Evolutionary conservation across 2,888 invertebrate genomes (phyloP).

Genomic region (Idaea aversata): DNA sequence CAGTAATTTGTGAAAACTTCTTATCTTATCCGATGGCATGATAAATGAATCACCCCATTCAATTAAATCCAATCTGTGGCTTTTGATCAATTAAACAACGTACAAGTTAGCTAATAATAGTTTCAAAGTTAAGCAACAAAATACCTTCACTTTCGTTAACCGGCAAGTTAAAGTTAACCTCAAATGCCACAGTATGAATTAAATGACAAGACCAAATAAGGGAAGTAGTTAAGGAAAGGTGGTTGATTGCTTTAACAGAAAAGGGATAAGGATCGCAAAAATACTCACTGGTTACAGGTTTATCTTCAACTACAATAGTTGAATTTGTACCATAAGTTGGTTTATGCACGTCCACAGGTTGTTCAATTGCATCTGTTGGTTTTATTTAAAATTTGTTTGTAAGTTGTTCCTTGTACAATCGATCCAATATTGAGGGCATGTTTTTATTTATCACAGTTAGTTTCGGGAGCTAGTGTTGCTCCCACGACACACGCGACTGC

Average conservation of each 20-base stretch:
- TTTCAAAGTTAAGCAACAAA: slow-evolving; percentile 5
- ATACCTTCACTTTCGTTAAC: slow-evolving; percentile 52
- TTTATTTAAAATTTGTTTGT: slow-evolving; percentile 61
- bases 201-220: slow-evolving; percentile 31
- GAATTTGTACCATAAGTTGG: slow-evolving; percentile 63
- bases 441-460: slow-evolving; percentile 31
- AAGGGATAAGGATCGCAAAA: slow-evolving; percentile 45
- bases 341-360: slow-evolving; percentile 74
- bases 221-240: slow-evolving; percentile 44
- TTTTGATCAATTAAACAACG: slow-evolving; percentile 26
- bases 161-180: slow-evolving; percentile 31
- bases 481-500: slow-evolving; percentile 42
- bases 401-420: slow-evolving; percentile 29
- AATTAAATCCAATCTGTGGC: slow-evolving; percentile 48
- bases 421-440: slow-evolving; percentile 32
- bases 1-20: slow-evolving; percentile 40
- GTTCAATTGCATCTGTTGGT: slow-evolving; percentile 73
- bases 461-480: slow-evolving; percentile 28
- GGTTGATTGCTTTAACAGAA: slow-evolving; percentile 47
- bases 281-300: slow-evolving; percentile 74
- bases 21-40: slow-evolving; percentile 63
- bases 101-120: background rate
- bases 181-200: slow-evolving; percentile 57
- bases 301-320: slow-evolving; percentile 66
- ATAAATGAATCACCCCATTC: slow-evolving; percentile 57